Evolutionary conservation across 2,797 vertebrate genomes (phyloP).

Genomic region (Gymnodraco acuticeps): DNA sequence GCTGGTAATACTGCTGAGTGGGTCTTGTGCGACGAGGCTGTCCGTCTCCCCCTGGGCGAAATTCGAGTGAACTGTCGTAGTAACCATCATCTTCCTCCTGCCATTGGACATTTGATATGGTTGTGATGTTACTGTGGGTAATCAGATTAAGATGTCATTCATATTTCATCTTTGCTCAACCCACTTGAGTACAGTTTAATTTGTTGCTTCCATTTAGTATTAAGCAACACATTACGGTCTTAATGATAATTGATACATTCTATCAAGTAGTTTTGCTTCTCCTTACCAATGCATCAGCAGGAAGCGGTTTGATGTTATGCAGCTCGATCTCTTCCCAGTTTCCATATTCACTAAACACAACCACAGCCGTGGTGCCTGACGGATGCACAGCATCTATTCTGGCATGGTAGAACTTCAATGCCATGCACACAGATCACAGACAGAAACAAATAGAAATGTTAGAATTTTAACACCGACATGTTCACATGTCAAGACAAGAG

Average conservation of each 20-base stretch:
- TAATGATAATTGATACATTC: not conserved
- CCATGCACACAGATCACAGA: not conserved
- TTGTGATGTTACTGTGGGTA: slow-evolving; percentile 58
- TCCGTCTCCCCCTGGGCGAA: slow-evolving; percentile 95
- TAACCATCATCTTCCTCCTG: slow-evolving; percentile 94
- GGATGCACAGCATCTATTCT: slow-evolving; percentile 97
- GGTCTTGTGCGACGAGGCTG: slow-evolving; percentile 93
- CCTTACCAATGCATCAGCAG: slow-evolving; percentile 92
- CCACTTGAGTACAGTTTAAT: slow-evolving; percentile 31
- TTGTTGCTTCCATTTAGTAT: not conserved
- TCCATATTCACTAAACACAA: slow-evolving; percentile 97
- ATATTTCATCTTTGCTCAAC: slow-evolving; percentile 45
- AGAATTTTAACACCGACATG: slow-evolving; percentile 37
- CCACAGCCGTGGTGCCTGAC: slow-evolving; percentile 96
- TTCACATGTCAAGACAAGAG: slow-evolving; percentile 9
- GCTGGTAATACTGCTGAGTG: slow-evolving; percentile 98
- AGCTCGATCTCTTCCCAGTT: slow-evolving; percentile 99
- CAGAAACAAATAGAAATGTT: slow-evolving; percentile 10
- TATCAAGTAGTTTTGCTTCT: slow-evolving; percentile 17
- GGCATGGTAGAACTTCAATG: slow-evolving; percentile 93
- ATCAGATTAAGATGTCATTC: slow-evolving; percentile 51
- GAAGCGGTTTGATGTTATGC: slow-evolving; percentile 93
- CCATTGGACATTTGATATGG: slow-evolving; percentile 66
- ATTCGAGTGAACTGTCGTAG: slow-evolving; percentile 94
- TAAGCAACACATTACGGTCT: slow-evolving; percentile 1